A percentile compares a stretch with the other conserved stretches of the same genome.
Evolutionary conservation across 2,113 vertebrate genomes (phyloP).

Genomic region (Diadophis punctatus): DNA sequence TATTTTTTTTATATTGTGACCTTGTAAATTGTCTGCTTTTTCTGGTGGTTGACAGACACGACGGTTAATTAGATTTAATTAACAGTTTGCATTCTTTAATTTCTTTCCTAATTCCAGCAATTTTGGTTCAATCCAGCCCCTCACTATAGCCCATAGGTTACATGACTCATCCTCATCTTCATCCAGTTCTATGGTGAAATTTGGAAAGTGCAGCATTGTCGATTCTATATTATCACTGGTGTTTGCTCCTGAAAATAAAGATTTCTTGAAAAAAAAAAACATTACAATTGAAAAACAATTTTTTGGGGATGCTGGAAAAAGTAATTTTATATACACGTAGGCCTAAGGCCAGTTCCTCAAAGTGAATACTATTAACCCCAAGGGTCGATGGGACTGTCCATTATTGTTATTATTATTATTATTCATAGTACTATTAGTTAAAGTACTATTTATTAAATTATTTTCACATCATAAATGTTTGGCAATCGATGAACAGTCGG

Average conservation of each 20-base stretch:
- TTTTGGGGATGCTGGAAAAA: not conserved
- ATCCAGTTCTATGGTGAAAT: not conserved
- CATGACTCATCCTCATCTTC: not conserved
- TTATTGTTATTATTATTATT: not conserved
- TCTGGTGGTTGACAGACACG: not conserved
- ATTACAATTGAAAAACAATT: not conserved
- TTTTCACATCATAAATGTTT: not conserved
- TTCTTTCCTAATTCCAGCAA: not conserved
- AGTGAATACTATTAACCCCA: not conserved
- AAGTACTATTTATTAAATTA: not conserved
- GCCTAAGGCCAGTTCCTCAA: not conserved
- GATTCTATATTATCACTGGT: not conserved
- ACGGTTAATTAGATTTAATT: not conserved
- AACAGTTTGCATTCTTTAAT: not conserved
- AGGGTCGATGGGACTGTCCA: not conserved
- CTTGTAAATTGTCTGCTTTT: not conserved
- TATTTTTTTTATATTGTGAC: not conserved
- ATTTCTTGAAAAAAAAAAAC: not conserved
- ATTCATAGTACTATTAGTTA: not conserved
- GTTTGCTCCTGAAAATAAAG: not conserved
- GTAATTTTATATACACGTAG: not conserved
- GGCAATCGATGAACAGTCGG: not conserved
- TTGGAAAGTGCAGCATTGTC: not conserved
- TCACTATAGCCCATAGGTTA: not conserved
- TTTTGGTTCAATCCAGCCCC: not conserved